Evolutionary conservation across 2,113 vertebrate species (phyloP).

Genomic region (Eira barbara): DNA sequence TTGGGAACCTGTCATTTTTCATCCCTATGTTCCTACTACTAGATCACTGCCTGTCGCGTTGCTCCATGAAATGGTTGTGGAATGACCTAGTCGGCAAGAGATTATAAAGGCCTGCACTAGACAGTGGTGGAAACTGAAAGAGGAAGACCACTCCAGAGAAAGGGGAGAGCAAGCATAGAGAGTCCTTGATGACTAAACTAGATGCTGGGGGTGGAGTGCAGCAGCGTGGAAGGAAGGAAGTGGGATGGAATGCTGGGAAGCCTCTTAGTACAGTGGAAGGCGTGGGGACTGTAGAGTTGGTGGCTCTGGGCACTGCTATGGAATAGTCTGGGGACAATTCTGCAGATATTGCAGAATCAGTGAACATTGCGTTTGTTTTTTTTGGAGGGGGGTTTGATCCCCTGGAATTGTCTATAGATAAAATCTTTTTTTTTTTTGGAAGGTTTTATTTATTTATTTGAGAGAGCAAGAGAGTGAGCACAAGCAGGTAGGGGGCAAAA

Average conservation of each 20-base stretch:
- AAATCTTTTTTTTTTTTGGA: neutral
- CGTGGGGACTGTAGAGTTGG: neutral
- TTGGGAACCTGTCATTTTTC: neutral
- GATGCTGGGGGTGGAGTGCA: neutral
- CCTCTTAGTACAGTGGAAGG: neutral
- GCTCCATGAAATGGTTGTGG: neutral
- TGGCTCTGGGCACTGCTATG: neutral
- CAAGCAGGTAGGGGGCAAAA: neutral
- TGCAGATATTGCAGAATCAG: neutral
- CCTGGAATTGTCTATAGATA: neutral
- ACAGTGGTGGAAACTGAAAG: constrained; percentile 41
- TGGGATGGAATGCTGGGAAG: neutral
- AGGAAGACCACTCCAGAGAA: constrained; percentile 57
- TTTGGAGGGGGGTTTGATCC: neutral
- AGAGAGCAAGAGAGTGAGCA: neutral
- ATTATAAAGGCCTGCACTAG: neutral
- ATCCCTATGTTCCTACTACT: neutral
- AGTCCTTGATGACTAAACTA: constrained; percentile 53
- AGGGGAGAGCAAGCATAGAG: neutral
- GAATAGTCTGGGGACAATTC: neutral
- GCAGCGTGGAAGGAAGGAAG: constrained; percentile 41
- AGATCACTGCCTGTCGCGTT: neutral
- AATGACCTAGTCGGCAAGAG: neutral
- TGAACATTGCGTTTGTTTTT: neutral
- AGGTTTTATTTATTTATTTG: no score